Percentiles rank a stretch among this genome's conserved stretches.
Evolutionary conservation across 2,888 invertebrate genomes (phyloP).

Genomic region (Ophraella communa): DNA sequence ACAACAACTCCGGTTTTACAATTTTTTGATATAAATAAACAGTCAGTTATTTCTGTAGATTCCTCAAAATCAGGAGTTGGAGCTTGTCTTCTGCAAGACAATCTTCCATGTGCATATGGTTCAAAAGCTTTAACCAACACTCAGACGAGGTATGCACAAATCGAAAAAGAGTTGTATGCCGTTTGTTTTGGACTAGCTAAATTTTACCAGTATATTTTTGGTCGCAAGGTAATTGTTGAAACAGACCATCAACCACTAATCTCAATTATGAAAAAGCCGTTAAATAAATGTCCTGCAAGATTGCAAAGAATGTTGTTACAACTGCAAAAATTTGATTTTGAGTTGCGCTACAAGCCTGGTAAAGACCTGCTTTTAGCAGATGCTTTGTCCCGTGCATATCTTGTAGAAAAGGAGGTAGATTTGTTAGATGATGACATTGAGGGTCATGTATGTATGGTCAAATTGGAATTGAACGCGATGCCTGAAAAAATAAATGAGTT

Average conservation of each 20-base stretch:
- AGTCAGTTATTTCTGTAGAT: constrained; percentile 36
- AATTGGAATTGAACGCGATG: background rate
- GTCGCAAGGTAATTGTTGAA: too few relatives aligned
- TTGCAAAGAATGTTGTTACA: constrained; percentile 29
- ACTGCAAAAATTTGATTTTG: constrained; percentile 27
- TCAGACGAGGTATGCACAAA: too few relatives aligned
- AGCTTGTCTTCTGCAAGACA: too few relatives aligned
- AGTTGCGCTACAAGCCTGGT: constrained; percentile 26
- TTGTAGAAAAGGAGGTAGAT: constrained; percentile 1
- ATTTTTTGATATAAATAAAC: constrained; percentile 25
- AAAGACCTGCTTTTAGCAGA: constrained; percentile 30
- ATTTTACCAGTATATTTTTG: too few relatives aligned
- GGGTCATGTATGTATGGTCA: background rate
- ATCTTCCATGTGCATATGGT: too few relatives aligned
- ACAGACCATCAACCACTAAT: too few relatives aligned
- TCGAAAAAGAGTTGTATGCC: too few relatives aligned
- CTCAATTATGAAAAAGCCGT: too few relatives aligned
- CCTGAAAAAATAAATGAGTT: constrained; percentile 13
- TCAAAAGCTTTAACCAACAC: too few relatives aligned
- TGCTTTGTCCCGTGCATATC: too few relatives aligned
- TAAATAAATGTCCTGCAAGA: too few relatives aligned
- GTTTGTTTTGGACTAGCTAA: too few relatives aligned
- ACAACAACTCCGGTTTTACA: constrained; percentile 12
- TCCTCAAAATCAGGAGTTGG: constrained; percentile 35
- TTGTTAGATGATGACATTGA: constrained; percentile 5